phyloP scores from a whole-genome alignment of 2,113 vertebrate genomes.

The Hiodon alosoides region DNA sequence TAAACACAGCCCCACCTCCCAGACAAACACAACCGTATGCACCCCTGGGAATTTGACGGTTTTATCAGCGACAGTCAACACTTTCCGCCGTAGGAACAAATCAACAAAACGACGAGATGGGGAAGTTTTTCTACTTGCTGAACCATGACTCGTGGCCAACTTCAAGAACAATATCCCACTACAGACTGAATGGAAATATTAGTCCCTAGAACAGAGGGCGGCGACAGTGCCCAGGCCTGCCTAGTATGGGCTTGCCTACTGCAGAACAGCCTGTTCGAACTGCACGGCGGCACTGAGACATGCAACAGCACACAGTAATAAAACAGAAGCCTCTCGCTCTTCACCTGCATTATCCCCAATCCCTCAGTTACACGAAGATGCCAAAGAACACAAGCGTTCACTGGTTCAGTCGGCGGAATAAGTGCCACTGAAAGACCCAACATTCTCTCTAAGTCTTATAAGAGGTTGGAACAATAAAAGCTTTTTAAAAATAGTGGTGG shows the following conservation, averaged over 20 bases:
- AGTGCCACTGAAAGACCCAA: neutral
- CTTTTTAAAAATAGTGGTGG: no score
- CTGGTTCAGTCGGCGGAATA: neutral
- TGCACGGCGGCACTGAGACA: conserved; percentile 26
- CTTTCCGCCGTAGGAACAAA: conserved; percentile 44
- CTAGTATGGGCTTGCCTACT: no score
- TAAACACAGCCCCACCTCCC: conserved; percentile 46
- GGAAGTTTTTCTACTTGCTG: neutral
- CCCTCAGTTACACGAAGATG: conserved; percentile 1
- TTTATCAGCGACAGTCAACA: conserved; percentile 45
- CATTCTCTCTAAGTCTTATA: no score
- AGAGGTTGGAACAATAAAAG: no score
- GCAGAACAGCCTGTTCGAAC: no score
- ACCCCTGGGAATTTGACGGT: conserved; percentile 39
- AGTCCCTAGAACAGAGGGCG: no score
- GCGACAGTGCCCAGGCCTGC: no score
- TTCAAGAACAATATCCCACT: neutral
- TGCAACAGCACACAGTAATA: conserved; percentile 10
- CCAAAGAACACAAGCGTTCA: neutral
- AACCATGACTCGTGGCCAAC: neutral
- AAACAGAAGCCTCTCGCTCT: conserved; percentile 5
- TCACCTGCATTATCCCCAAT: neutral
- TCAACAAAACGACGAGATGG: conserved; percentile 6
- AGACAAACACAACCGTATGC: conserved; percentile 45
- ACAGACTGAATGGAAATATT: no score